Evolutionary conservation across 2,113 vertebrate genomes (phyloP), one percentile per base, ranked within the genome.

Genomic region (Hepsetus odoe): DNA sequence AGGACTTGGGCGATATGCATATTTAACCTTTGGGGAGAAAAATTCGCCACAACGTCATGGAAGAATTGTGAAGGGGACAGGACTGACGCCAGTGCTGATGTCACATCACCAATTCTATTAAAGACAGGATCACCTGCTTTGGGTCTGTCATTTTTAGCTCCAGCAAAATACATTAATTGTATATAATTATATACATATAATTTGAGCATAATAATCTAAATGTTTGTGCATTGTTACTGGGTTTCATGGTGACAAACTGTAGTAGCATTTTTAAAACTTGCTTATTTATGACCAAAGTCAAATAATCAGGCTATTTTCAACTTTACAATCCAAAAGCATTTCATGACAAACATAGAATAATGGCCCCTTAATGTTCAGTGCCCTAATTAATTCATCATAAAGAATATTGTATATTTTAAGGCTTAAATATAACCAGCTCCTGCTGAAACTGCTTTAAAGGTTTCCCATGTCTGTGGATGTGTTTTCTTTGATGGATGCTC

Each of bases 11-110:
- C 10, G 42, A 46, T 32, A 46, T 62, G 24, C 46, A 61, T 69
- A 69, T 33, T 66, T 72, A 73, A 72, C 74, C 74, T 73, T 77
- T 62, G 30, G 20, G 35, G 26, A 53, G 26, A 0, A 35, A 76
- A 62, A 8, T 56, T 32, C 14, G 33, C 35, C 20, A 1, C 13
- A 11, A 68, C 73, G 42, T 28, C 18, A 74, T 46, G 42, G 58
- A 32, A 55, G 44, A 61, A 62, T n/a, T 51, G 6, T 13, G 12
- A 2, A 28, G 70, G 8, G 14, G 40, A 59, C 30, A 33, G 1
- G 28, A 33, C 20, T 68, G 53, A 32, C 26, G 32, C 22, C 49
- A 55, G 16, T 22, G 24, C 74, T 56, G 22, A 76, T 11, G 49
- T 58, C 64, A 76, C 10, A 14, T n/a, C 1, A 28, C 16, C 18